Conservation (phyloP, 2,888 invertebrate species). For the Drosophila demipolita region DNA sequence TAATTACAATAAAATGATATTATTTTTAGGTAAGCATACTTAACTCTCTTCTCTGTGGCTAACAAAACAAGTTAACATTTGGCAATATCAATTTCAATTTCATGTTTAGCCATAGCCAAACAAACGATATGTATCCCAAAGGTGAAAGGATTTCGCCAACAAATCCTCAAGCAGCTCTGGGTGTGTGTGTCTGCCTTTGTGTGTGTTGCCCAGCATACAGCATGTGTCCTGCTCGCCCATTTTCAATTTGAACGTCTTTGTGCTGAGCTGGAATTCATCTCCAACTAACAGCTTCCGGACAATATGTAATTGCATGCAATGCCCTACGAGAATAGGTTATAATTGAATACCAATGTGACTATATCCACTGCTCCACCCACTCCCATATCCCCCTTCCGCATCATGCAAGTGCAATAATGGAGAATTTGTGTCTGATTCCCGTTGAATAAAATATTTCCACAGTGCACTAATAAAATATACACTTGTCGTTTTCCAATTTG, state of each 20-base stretch:
- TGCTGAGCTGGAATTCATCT: constrained; percentile 37
- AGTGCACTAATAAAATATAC: constrained; percentile 47
- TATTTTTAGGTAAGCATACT: background rate
- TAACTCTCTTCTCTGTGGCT: constrained; percentile 19
- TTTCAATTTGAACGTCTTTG: constrained; percentile 43
- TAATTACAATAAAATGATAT: background rate
- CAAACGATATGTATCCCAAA: constrained; percentile 66
- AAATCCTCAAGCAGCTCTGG: constrained; percentile 7
- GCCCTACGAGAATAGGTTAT: constrained; percentile 55
- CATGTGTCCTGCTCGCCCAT: constrained; percentile 36
- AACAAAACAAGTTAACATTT: constrained; percentile 26
- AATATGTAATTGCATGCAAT: constrained; percentile 54
- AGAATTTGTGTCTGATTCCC: constrained; percentile 39
- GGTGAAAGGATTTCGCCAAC: constrained; percentile 56
- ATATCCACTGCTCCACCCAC: background rate
- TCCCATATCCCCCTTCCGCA: background rate
- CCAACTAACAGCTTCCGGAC: constrained; percentile 23
- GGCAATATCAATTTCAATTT: constrained; percentile 67
- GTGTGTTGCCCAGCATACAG: constrained; percentile 14
- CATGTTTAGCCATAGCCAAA: constrained; percentile 63
- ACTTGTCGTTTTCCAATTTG: constrained; percentile 76
- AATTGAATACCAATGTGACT: constrained; percentile 55
- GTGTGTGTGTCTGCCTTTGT: background rate
- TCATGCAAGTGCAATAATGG: constrained; percentile 18
- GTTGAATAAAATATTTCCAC: constrained; percentile 38